A percentile compares a stretch with the other conserved stretches of the same genome.
Conservation (phyloP, 2,888 invertebrate genomes). For the Colletes collaris region DNA sequence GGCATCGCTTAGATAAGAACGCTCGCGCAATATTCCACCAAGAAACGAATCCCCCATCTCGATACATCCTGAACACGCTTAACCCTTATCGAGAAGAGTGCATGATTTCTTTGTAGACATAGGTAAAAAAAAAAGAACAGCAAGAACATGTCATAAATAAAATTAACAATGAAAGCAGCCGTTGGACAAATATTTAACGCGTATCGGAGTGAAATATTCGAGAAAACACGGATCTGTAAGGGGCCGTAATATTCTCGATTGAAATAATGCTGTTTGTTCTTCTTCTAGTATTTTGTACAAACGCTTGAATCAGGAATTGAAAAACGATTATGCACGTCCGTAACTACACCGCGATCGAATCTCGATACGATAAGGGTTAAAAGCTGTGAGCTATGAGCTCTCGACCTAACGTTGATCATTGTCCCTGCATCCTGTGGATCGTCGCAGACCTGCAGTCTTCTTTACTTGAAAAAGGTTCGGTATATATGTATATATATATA, state of each 20-base stretch:
- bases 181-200: too few relatives aligned
- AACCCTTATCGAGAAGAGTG: conserved; percentile 48
- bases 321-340: conserved; percentile 4
- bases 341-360: conserved; percentile 23
- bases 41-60: conserved; percentile 9
- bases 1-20: conserved; percentile 68
- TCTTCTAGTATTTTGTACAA: conserved; percentile 5
- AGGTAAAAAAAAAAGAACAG: neutral
- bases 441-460: conserved; percentile 83
- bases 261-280: too few relatives aligned
- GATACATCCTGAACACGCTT: conserved; percentile 30
- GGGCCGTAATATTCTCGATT: too few relatives aligned
- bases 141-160: too few relatives aligned
- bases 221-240: too few relatives aligned
- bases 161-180: too few relatives aligned
- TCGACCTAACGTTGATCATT: conserved; percentile 76
- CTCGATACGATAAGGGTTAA: conserved; percentile 52
- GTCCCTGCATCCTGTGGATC: conserved; percentile 78
- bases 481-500: conserved; percentile 67
- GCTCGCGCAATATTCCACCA: conserved; percentile 53
- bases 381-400: conserved; percentile 80
- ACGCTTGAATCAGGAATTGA: neutral
- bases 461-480: conserved; percentile 83
- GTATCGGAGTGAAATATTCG: too few relatives aligned
- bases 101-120: conserved; percentile 20